These are phyloP conservation scores for Helicoverpa zea DNA, from an alignment of 1,140 invertebrate species.

Conservation along the genomic window DNA sequence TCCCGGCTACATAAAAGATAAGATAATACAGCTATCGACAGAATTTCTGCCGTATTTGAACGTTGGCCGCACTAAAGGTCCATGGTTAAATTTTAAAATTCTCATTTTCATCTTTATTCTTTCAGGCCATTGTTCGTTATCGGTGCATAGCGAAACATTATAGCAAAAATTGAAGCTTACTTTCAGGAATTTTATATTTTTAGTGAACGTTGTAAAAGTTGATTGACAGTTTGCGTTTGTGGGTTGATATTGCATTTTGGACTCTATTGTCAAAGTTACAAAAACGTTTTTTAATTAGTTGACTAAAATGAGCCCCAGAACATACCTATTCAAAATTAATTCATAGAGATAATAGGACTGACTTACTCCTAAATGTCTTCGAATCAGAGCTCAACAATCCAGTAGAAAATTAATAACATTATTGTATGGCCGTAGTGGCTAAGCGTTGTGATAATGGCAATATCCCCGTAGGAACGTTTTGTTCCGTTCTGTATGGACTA, in stretches of 20 bases:
- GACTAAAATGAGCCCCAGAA: too few relatives aligned
- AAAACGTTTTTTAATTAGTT: not conserved
- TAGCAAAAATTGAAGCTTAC: not conserved
- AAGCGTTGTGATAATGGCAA: slow-evolving; percentile 26
- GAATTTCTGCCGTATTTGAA: slow-evolving; percentile 54
- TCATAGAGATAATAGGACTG: too few relatives aligned
- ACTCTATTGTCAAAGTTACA: not conserved
- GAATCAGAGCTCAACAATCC: not conserved
- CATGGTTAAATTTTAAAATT: slow-evolving; percentile 49
- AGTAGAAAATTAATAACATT: slow-evolving; percentile 24
- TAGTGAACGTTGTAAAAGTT: not conserved
- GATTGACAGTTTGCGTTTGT: not conserved
- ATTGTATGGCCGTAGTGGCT: not conserved
- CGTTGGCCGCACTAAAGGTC: slow-evolving; percentile 43
- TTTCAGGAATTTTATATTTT: not conserved
- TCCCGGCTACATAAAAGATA: slow-evolving; percentile 57
- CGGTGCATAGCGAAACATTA: not conserved
- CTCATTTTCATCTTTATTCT: slow-evolving; percentile 43
- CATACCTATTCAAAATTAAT: too few relatives aligned
- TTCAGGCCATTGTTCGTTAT: slow-evolving; percentile 10
- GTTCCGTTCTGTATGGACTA: not conserved
- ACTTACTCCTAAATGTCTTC: not conserved
- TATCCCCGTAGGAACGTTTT: slow-evolving; percentile 23
- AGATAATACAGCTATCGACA: slow-evolving; percentile 58
- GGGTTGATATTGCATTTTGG: not conserved